Conservation (phyloP, 2,113 vertebrate species). For the Halcyon malimbica region DNA sequence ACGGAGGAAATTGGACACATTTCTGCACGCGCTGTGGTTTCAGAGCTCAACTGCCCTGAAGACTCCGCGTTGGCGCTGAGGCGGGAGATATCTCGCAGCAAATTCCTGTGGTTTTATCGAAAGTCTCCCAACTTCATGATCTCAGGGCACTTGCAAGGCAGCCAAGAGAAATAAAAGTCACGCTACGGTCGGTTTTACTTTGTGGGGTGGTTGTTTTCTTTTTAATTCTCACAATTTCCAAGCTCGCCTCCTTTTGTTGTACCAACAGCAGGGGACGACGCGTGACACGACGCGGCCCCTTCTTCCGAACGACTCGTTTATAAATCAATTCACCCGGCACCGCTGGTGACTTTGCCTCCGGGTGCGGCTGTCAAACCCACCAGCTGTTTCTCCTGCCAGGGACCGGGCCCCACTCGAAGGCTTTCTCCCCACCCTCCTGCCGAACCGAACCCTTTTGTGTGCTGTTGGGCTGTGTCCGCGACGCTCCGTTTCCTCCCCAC, state of each 20-base stretch:
- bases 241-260: neutral
- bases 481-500: neutral
- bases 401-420: neutral
- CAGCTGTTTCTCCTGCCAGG: neutral
- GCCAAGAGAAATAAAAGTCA: neutral
- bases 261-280: rapidly evolving
- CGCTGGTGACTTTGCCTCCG: neutral
- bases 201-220: neutral
- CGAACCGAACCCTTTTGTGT: neutral
- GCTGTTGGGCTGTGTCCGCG: neutral
- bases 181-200: neutral
- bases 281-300: rapidly evolving
- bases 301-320: neutral
- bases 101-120: neutral
- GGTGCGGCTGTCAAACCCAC: neutral
- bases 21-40: rapidly evolving
- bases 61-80: neutral
- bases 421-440: neutral
- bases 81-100: neutral
- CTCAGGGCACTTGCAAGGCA: neutral
- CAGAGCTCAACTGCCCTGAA: neutral
- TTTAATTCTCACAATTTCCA: neutral
- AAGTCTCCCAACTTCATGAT: neutral
- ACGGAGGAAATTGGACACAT: neutral
- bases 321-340: neutral